Evolutionary conservation across 1,140 invertebrate species (phyloP).

Genomic region (Linepithema humile): DNA sequence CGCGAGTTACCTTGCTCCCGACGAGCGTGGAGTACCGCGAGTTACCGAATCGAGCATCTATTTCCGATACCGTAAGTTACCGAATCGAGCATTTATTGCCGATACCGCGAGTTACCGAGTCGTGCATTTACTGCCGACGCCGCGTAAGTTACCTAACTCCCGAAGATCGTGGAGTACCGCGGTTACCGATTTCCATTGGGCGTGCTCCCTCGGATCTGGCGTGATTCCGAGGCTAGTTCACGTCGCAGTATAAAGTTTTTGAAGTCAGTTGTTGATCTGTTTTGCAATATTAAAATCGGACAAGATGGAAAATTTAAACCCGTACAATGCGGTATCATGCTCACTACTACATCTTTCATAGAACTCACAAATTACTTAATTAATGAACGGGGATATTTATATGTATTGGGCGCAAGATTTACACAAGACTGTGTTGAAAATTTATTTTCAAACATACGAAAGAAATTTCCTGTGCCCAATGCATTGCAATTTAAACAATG

Average conservation of each 20-base stretch:
- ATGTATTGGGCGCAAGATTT: conserved; percentile 5
- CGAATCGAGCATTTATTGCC: no score
- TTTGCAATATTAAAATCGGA: conserved; percentile 13
- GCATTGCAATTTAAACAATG: conserved; percentile 10
- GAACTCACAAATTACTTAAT: conserved; percentile 5
- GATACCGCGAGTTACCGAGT: no score
- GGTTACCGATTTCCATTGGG: no score
- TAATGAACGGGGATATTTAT: background rate
- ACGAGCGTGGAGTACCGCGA: no score
- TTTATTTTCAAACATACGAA: background rate
- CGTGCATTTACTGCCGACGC: no score
- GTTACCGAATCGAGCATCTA: no score
- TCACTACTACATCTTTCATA: background rate
- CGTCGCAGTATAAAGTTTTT: background rate
- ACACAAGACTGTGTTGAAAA: conserved; percentile 8
- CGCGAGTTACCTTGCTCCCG: no score
- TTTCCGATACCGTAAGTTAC: no score
- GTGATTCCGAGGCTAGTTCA: no score
- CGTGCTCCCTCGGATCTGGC: no score
- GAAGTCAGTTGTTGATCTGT: background rate
- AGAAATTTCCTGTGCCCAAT: background rate
- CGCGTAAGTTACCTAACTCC: no score
- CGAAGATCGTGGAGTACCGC: no score
- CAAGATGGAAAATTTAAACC: conserved; percentile 11
- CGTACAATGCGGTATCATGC: conserved; percentile 3